These are phyloP conservation scores for Ictalurus punctatus DNA, from an alignment of 2,113 vertebrate species.

Conservation along the genomic window DNA sequence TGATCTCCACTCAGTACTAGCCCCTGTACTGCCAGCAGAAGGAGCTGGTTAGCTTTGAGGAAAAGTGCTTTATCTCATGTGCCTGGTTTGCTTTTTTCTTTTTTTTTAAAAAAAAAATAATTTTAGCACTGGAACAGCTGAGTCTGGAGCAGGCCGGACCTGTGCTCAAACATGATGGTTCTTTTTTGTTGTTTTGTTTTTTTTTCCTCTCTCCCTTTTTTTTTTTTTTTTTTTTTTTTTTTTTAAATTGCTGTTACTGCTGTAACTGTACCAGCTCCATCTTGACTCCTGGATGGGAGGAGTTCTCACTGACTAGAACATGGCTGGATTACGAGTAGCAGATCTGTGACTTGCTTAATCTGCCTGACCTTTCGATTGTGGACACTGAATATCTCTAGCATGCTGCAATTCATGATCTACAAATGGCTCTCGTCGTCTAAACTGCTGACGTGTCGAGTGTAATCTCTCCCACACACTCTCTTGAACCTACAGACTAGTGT, in stretches of 20 bases:
- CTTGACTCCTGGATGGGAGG: neutral
- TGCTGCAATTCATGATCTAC: conserved; percentile 58
- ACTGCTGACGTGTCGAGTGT: conserved; percentile 59
- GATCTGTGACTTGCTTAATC: conserved; percentile 57
- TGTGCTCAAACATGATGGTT: conserved; percentile 35
- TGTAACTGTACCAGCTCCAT: conserved; percentile 5
- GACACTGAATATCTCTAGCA: conserved; percentile 73
- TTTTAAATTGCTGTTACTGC: neutral
- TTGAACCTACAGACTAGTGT: conserved; percentile 64
- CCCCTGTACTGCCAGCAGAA: conserved; percentile 50
- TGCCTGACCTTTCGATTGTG: conserved; percentile 73
- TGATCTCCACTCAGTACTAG: neutral
- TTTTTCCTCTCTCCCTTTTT: neutral
- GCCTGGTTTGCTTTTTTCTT: neutral
- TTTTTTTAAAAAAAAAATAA: neutral
- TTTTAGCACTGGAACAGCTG: conserved; percentile 8
- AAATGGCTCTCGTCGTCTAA: conserved; percentile 63
- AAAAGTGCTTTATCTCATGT: neutral
- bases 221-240: neutral
- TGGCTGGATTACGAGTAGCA: conserved; percentile 58
- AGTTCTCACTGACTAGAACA: conserved; percentile 56
- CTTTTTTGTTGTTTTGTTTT: neutral
- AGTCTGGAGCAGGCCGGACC: conserved; percentile 48
- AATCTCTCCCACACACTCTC: conserved; percentile 55
- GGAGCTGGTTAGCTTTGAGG: conserved; percentile 44